Evolutionary conservation across 2,113 vertebrate genomes (phyloP).

Genomic region (Elachura formosa): DNA sequence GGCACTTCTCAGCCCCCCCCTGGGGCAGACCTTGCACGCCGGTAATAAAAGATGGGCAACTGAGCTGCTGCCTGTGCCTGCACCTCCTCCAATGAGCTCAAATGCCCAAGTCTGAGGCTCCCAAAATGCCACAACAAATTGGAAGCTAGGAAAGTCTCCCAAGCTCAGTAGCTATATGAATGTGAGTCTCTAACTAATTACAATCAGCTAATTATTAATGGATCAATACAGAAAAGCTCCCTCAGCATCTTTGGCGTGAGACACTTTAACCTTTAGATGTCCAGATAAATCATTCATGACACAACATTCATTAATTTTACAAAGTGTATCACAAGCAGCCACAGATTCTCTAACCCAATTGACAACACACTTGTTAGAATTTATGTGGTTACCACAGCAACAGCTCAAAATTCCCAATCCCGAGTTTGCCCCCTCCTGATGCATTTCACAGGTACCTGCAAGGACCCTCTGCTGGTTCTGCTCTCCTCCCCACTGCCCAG

Average conservation of each 20-base stretch:
- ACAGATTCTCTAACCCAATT: constrained; percentile 12
- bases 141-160: not conserved
- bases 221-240: not conserved
- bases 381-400: constrained; percentile 51
- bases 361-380: constrained; percentile 14
- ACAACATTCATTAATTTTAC: constrained; percentile 21
- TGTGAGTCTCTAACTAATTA: constrained; percentile 32
- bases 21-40: not conserved
- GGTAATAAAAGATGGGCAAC: not conserved
- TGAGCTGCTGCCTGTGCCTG: not conserved
- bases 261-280: constrained; percentile 33
- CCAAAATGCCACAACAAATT: not conserved
- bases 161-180: not conserved
- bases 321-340: constrained; percentile 22
- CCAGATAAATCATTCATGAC: constrained; percentile 35
- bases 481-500: not conserved
- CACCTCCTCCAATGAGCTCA: not conserved
- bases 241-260: not conserved
- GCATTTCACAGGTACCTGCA: not conserved
- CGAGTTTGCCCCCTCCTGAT: not conserved
- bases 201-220: constrained; percentile 29
- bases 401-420: constrained; percentile 23
- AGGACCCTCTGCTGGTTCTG: not conserved
- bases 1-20: not conserved
- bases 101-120: not conserved